Base-by-base conservation (phyloP, 2,888 invertebrate species). In the Leptopilina drosophilae region DNA sequence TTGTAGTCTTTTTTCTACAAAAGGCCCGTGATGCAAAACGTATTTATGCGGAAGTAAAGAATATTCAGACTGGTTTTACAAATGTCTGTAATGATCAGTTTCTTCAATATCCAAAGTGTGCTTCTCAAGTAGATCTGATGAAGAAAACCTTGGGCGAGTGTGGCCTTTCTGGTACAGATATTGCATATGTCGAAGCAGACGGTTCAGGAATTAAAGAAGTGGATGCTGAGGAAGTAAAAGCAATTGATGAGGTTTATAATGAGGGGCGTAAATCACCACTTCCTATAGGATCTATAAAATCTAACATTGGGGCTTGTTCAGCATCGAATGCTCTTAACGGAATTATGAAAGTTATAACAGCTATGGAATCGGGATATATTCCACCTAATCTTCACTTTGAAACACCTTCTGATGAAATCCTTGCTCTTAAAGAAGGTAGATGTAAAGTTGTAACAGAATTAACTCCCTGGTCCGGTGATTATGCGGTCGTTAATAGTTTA, bases 201-300 rank as follows among this genome's bases (percentile, higher is more conserved):
- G 95, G 95, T n/a, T 94, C 94, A 26, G 95, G 94, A 77, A 93
- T 94, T 5, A 94, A 90, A 40, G 92, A 93, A 26, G 93, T 94
- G 14, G 86, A 86, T 77, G 78, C 82, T 4, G 66, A 78, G 11
- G 87, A 87, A 42, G 56, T 83, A 0, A 66, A 81, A n/a, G 85
- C 87, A 3, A 85, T 87, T 5, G 86, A 84, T n/a, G 15, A 33
- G 0, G 82, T 85, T 2, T 84, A 84, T 59, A 82, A 83, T 9
- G 65, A 82, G 73, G 78, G 73, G 64, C 81, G 86, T 77, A 76
- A 77, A 0, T 15, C 77, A 7, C 85, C 87, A 12, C 76, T 87
- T 2, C 49, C 80, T 9, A 79, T 87, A 62, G 86, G 87, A 2
- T 85, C 86, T 0, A 62, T 87, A 0, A 86, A 85, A 15, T 85